Percentiles rank a stretch among this genome's conserved stretches.
These are phyloP conservation scores for Lasiurus cinereus DNA, from an alignment of 2,113 vertebrate genomes.

Conservation along the genomic window DNA sequence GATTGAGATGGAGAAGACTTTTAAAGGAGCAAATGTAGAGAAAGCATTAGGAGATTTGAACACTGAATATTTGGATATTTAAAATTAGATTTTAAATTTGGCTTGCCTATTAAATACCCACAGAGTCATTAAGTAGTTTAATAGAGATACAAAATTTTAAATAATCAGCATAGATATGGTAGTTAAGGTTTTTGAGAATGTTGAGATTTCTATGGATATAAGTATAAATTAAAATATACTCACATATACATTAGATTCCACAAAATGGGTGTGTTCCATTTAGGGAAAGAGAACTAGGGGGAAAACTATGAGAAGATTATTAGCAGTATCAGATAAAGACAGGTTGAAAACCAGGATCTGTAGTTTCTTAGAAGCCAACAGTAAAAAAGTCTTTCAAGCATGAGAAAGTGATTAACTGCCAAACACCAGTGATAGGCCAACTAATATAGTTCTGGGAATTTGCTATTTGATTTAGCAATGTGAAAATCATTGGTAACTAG, in stretches of 20 bases:
- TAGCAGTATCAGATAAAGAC: background rate
- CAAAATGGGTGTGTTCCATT: background rate
- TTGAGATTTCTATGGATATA: background rate
- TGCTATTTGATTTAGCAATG: background rate
- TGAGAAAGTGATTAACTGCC: background rate
- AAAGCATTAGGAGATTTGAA: background rate
- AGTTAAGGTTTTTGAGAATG: background rate
- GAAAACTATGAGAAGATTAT: background rate
- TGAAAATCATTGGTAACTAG: background rate
- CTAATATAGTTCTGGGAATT: background rate
- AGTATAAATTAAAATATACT: background rate
- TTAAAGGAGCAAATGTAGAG: background rate
- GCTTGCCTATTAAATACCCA: background rate
- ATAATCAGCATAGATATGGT: background rate
- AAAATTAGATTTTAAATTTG: background rate
- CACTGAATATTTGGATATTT: background rate
- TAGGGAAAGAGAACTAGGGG: background rate
- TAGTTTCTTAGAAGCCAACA: background rate
- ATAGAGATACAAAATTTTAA: background rate
- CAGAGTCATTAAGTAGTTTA: background rate
- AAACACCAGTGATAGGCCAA: background rate
- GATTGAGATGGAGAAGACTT: background rate
- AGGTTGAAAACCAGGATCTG: background rate
- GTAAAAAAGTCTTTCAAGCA: constrained; percentile 26
- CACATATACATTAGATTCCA: too few relatives aligned